Base-by-base conservation (phyloP, 2,113 vertebrate genomes). In the Phylloscopus whistleri region DNA sequence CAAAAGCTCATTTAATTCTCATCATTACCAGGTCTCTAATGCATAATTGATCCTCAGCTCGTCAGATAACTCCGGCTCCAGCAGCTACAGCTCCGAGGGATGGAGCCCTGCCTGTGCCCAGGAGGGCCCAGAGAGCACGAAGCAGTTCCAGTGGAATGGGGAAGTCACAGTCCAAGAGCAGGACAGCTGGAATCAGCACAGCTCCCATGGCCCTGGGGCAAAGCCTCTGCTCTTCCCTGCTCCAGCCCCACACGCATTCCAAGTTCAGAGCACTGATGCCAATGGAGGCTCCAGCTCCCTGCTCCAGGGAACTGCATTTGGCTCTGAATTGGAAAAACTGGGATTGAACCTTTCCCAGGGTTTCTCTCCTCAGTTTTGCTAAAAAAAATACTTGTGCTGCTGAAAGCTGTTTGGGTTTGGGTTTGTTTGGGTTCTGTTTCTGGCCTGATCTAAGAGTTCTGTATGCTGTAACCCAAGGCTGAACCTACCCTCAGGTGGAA, bases 1-100 rank as follows among this genome's bases (percentile, higher is more conserved):
- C 70, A 80, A 95, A 97, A 97, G 91, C 95, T 96, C 96, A 96
- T 98, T 97, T 97, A 97, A 97, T 97, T 95, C 96, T 94, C 95
- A 91, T 97, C 95, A 92, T 96, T 94, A 96, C 92, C 93, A 78
- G 94, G 94, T 94, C 96, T 95, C 94, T 93, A 96, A 96, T 91
- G 97, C 52, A 90, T 94, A 97, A 97, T 87, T 97, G 97, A 97
- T 97, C 96, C 92, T 92, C n/a, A 33, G 95, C 95, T 96, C 56
- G 3, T 55, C 44, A 43, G 92, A 48, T 68, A 96, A 76, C 93
- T 80, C 91, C 24, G 55, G 87, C 78, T 79, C 27, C 41, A n/a
- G 66, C 72, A 92, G 89, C 84, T 75, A 16, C 48, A 95, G 89
- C 85, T 90, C 78, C 23, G 3, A 75, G 94, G 74, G 56, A 41